Evolutionary conservation across 2,888 invertebrate species (phyloP).

Genomic region (Sthenelais limicola): DNA sequence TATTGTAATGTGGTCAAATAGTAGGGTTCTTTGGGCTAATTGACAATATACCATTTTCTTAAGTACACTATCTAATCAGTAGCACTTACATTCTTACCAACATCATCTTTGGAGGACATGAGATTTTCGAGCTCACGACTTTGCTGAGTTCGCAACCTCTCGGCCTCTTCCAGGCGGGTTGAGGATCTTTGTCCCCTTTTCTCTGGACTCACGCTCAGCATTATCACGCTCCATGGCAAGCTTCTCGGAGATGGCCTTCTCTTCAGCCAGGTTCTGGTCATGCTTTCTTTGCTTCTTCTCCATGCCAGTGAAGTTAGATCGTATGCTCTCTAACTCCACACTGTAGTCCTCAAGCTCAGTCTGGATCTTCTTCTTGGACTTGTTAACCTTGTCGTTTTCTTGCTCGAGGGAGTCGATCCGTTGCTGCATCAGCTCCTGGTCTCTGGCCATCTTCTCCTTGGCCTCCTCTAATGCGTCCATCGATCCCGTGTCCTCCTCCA

Average conservation of each 20-base stretch:
- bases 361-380: constrained; percentile 97
- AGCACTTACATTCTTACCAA: constrained; percentile 88
- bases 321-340: constrained; percentile 93
- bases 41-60: constrained; percentile 1
- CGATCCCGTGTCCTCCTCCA: constrained; percentile 91
- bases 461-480: constrained; percentile 90
- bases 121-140: constrained; percentile 97
- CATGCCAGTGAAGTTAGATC: constrained; percentile 86
- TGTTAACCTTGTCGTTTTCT: constrained; percentile 92
- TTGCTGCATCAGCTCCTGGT: constrained; percentile 79
- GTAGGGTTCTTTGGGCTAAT: no score
- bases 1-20: no score
- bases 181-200: constrained; percentile 96
- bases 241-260: constrained; percentile 74
- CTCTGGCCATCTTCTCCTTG: constrained; percentile 84
- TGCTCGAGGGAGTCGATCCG: constrained; percentile 87
- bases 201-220: constrained; percentile 94
- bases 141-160: constrained; percentile 85
- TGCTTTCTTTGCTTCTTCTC: constrained; percentile 99
- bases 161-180: constrained; percentile 91
- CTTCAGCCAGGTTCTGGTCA: constrained; percentile 83
- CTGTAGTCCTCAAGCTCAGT: constrained; percentile 97
- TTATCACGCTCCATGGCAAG: constrained; percentile 89
- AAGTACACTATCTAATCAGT: not conserved
- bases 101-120: constrained; percentile 96